Evolutionary conservation across 2,113 vertebrate genomes (phyloP), one percentile per base, ranked within the genome.

Genomic region (Climacteris rufus): DNA sequence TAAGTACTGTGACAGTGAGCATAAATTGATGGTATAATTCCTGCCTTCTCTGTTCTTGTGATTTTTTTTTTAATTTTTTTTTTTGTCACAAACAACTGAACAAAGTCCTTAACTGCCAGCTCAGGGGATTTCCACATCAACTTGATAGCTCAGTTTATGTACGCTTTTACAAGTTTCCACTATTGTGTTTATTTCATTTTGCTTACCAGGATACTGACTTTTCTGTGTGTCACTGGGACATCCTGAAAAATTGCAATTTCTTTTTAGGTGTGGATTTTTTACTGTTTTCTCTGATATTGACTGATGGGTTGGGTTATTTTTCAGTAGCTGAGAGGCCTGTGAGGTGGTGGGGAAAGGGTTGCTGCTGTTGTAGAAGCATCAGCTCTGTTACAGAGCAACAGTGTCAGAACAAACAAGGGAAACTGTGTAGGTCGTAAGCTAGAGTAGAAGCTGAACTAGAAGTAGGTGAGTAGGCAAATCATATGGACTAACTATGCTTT

Each of bases 11-110:
- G 81, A 49, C 94, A 89, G 85, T n/a, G 30, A 64, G 91, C 52
- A 53, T 92, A 90, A 97, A 53, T 65, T 59, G 84, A 68, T 82
- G 74, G 83, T 86, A 39, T 74, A 44, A 72, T 95, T 96, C 80
- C 83, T 72, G 80, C 87, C 84, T 96, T 95, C 93, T 61, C 80
- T 86, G 50, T 74, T 91, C 59, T 75, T 71, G 45, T 86, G 83
- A 39, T 87, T 61, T 28, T 47, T 19, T 8, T 40, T 42, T 18
- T 2, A 68, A 53, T 10, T 13, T 13, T 30, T 47, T n/a, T 39
- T 37, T 65, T 60, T 92, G 56, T 89, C 77, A 75, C 42, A 70
- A 70, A 54, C 39, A 28, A 76, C 42, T 1, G 23, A 80, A 69
- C 44, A 57, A 91, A 81, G 45, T 89, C 84, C 59, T 88, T 87